Conservation (phyloP, 2,113 vertebrate species). For the Gavialis gangeticus region DNA sequence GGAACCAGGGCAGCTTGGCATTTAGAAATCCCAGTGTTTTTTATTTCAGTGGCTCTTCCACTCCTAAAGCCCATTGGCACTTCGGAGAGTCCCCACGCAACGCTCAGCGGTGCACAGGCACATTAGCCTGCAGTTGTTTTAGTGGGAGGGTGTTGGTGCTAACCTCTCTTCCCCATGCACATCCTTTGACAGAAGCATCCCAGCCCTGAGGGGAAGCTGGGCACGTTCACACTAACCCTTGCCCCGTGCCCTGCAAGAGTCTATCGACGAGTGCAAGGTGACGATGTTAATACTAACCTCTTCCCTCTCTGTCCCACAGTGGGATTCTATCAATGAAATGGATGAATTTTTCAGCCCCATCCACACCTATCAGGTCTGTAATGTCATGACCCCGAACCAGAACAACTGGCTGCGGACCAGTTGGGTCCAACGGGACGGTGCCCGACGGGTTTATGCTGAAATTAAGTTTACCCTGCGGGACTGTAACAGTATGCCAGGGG, state of each 20-base stretch:
- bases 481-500: conserved; percentile 97
- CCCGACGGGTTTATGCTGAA: conserved; percentile 92
- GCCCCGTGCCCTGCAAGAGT: accelerated
- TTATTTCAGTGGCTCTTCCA: background rate
- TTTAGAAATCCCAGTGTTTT: background rate
- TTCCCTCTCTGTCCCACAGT: conserved; percentile 78
- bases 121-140: too few species aligned
- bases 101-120: too few species aligned
- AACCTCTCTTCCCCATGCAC: accelerated
- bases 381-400: conserved; percentile 97
- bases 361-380: conserved; percentile 98
- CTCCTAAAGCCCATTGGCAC: background rate
- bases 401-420: conserved; percentile 97
- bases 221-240: background rate
- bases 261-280: accelerated
- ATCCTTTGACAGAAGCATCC: background rate
- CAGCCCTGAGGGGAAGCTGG: accelerated
- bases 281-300: background rate
- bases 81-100: background rate
- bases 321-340: conserved; percentile 98
- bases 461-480: conserved; percentile 96
- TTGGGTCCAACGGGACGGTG: conserved; percentile 92
- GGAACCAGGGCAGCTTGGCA: background rate
- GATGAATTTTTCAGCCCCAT: conserved; percentile 96
- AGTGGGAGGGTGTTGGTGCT: background rate